These are phyloP conservation scores for Cryptosula pallasiana DNA, from an alignment of 2,888 invertebrate genomes.

Conservation along the genomic window DNA sequence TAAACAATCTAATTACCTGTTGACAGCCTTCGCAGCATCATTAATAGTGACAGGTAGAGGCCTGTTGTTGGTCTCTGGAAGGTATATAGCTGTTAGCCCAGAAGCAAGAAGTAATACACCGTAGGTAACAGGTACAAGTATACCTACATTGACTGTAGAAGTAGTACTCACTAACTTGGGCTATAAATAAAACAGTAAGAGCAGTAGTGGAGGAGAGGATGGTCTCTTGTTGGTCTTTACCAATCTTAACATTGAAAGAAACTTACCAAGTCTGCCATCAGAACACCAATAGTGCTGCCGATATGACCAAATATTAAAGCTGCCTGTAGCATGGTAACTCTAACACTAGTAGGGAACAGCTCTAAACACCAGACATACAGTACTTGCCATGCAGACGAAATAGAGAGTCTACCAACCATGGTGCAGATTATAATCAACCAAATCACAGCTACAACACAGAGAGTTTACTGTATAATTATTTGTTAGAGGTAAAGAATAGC, in stretches of 20 bases:
- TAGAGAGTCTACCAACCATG: slow-evolving; percentile 11
- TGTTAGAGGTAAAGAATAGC: no score
- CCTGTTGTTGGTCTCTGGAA: slow-evolving; percentile 3
- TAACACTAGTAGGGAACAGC: not conserved
- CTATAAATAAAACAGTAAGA: not conserved
- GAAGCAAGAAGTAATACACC: not conserved
- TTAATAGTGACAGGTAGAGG: slow-evolving; percentile 12
- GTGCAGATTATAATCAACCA: not conserved
- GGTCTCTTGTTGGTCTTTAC: not conserved
- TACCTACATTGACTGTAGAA: not conserved
- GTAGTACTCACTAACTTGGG: not conserved
- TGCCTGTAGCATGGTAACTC: not conserved
- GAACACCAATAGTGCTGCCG: not conserved
- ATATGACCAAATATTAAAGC: slow-evolving; percentile 11
- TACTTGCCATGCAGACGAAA: slow-evolving; percentile 13
- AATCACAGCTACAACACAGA: not conserved
- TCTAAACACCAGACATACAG: slow-evolving; percentile 22
- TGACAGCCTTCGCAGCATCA: not conserved
- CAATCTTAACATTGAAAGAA: not conserved
- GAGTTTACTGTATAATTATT: no score
- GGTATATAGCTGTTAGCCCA: slow-evolving; percentile 5
- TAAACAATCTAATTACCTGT: no score
- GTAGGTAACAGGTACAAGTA: not conserved
- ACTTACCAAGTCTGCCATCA: slow-evolving; percentile 20
- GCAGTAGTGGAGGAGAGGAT: no score